A percentile compares a stretch with the other conserved stretches of the same genome.
Evolutionary conservation across 2,888 invertebrate species (phyloP).

Genomic region (Oligia latruncula): DNA sequence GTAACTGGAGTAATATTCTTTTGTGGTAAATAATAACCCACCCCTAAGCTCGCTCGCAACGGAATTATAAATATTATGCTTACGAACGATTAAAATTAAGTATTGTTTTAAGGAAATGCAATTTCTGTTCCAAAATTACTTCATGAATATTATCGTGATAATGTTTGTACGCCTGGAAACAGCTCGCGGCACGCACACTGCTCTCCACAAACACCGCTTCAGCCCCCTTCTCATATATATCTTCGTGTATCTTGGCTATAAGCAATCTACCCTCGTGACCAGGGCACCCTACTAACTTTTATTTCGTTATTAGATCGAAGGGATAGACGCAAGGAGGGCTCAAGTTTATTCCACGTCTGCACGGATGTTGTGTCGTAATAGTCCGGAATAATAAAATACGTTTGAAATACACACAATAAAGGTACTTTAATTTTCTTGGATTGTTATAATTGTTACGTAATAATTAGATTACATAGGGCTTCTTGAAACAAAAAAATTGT

Average conservation of each 20-base stretch:
- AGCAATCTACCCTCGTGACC: slow-evolving; percentile 78
- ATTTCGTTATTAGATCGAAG: slow-evolving; percentile 84
- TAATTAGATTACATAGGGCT: not conserved
- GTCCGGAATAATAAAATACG: slow-evolving; percentile 39
- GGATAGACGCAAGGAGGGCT: slow-evolving; percentile 75
- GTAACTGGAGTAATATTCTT: slow-evolving; percentile 1
- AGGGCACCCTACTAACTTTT: slow-evolving; percentile 87
- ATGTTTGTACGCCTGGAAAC: slow-evolving; percentile 33
- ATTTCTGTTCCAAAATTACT: slow-evolving; percentile 45
- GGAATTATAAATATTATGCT: slow-evolving; percentile 3
- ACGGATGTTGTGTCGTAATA: slow-evolving; percentile 49
- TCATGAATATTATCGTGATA: slow-evolving; percentile 50
- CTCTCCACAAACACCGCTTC: slow-evolving; percentile 30
- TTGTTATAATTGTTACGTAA: not conserved
- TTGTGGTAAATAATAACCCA: slow-evolving; percentile 28
- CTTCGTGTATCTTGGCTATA: slow-evolving; percentile 69
- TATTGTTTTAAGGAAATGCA: slow-evolving; percentile 44
- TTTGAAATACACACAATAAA: slow-evolving; percentile 20
- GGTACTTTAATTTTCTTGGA: not conserved
- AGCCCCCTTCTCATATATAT: slow-evolving; percentile 68
- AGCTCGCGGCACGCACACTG: slow-evolving; percentile 54
- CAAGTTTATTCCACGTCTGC: slow-evolving; percentile 59
- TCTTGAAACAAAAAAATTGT: slow-evolving; percentile 3
- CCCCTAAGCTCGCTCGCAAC: slow-evolving; percentile 6
- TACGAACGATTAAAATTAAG: slow-evolving; percentile 11